phyloP scores from a whole-genome alignment of 1,140 invertebrate genomes.

The Aphis gossypii region DNA sequence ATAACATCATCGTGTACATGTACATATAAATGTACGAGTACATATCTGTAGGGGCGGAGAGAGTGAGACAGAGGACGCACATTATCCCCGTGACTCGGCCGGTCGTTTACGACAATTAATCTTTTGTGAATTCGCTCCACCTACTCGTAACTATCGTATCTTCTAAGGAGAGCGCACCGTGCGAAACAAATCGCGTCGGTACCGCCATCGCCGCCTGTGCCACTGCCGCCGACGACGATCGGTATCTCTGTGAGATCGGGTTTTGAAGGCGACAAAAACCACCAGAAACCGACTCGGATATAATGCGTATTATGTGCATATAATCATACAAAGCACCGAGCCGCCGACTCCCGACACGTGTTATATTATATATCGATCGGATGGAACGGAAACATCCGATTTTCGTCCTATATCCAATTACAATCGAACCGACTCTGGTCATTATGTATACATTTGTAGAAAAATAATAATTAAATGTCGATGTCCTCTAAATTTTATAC shows the following conservation, averaged over 20 bases:
- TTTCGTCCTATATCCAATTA: conserved; percentile 22
- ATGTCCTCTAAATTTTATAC: not conserved
- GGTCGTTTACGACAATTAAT: conserved; percentile 22
- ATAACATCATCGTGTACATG: not conserved
- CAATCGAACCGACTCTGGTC: conserved; percentile 18
- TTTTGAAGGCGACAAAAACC: not conserved
- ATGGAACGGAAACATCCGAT: not conserved
- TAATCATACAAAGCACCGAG: not conserved
- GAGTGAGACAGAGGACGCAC: not conserved
- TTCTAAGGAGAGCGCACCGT: not conserved
- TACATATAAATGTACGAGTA: no score
- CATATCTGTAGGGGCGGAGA: not conserved
- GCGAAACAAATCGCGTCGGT: conserved; percentile 35
- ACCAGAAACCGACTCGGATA: conserved; percentile 6
- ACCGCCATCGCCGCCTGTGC: no score
- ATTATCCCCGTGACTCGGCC: conserved; percentile 2
- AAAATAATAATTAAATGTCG: not conserved
- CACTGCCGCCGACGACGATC: not conserved
- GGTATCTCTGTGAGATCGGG: not conserved
- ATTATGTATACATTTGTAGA: not conserved
- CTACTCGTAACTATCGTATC: not conserved
- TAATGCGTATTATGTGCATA: not conserved
- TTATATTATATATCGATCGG: not conserved
- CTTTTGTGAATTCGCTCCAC: conserved; percentile 38
- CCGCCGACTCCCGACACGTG: not conserved